These are phyloP conservation scores for Allacma fusca DNA, from an alignment of 2,888 invertebrate genomes.

Conservation along the genomic window DNA sequence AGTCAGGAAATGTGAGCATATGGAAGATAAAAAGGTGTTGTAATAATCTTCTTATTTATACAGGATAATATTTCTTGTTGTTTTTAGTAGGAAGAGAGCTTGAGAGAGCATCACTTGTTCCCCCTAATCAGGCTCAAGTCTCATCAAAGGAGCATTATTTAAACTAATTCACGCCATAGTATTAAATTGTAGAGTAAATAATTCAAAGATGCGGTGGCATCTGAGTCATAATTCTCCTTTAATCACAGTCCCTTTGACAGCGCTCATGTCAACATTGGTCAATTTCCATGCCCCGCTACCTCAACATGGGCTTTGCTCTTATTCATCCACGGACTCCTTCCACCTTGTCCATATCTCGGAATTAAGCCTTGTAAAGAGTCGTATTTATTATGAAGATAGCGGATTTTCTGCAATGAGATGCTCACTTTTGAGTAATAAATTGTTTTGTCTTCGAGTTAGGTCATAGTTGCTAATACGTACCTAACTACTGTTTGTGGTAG, in stretches of 20 bases:
- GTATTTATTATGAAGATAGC: background rate
- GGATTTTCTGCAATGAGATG: background rate
- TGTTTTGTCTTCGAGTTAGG: background rate
- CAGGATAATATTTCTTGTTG: conserved; percentile 17
- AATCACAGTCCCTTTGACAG: background rate
- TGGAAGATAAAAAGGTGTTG: conserved; percentile 37
- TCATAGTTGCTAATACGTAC: too few species aligned
- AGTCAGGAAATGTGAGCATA: background rate
- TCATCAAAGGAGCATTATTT: conserved; percentile 16
- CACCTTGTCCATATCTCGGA: background rate
- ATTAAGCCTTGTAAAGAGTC: background rate
- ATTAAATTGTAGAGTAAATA: conserved; percentile 16
- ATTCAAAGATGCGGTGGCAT: background rate
- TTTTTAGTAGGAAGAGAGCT: background rate
- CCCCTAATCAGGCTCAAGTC: conserved; percentile 12
- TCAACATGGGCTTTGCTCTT: too few species aligned
- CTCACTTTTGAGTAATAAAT: background rate
- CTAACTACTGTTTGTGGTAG: too few species aligned
- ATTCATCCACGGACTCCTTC: too few species aligned
- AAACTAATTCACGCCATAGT: conserved; percentile 37
- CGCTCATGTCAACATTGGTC: background rate
- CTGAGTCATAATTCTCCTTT: background rate
- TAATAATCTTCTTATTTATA: conserved; percentile 39
- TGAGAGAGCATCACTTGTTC: background rate
- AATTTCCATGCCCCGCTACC: background rate